Evolutionary conservation across 64 coral and sea anemone species (phyloP).

Genomic region (Montipora capricornis): DNA sequence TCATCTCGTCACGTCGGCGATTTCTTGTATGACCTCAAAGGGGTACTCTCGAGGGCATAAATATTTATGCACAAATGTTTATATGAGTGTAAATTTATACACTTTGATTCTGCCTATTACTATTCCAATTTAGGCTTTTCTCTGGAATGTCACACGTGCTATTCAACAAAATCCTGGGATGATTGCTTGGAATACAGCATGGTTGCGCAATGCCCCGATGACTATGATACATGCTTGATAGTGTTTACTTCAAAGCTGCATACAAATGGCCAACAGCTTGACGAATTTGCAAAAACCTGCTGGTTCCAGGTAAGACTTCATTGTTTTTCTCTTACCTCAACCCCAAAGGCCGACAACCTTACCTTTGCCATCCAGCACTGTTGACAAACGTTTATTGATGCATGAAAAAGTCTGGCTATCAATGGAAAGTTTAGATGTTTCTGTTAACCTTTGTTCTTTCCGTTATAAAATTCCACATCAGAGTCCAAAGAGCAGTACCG

Average conservation of each 20-base stretch:
- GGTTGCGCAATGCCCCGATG: not conserved
- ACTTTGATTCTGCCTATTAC: not conserved
- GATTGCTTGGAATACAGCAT: not conserved
- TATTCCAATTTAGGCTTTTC: conserved; percentile 23
- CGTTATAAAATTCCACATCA: too few relatives aligned
- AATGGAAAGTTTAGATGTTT: too few relatives aligned
- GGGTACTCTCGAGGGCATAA: too few relatives aligned
- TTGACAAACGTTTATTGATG: too few relatives aligned
- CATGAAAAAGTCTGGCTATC: too few relatives aligned
- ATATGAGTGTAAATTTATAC: not conserved
- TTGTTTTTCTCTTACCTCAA: not conserved
- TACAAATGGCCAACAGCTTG: not conserved
- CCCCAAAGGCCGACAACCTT: too few relatives aligned
- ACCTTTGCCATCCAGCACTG: too few relatives aligned
- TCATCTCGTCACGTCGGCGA: too few relatives aligned
- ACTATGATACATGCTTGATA: not conserved
- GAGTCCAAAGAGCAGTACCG: too few relatives aligned
- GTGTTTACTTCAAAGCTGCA: not conserved
- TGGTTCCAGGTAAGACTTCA: not conserved
- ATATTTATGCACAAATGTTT: too few relatives aligned
- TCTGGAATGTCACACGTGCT: not conserved
- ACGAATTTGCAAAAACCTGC: not conserved
- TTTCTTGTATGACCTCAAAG: too few relatives aligned
- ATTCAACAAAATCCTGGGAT: not conserved
- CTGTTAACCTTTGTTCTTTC: too few relatives aligned